These are phyloP conservation scores for Drosophila tripunctata DNA, from an alignment of 2,888 invertebrate genomes.

Conservation along the genomic window DNA sequence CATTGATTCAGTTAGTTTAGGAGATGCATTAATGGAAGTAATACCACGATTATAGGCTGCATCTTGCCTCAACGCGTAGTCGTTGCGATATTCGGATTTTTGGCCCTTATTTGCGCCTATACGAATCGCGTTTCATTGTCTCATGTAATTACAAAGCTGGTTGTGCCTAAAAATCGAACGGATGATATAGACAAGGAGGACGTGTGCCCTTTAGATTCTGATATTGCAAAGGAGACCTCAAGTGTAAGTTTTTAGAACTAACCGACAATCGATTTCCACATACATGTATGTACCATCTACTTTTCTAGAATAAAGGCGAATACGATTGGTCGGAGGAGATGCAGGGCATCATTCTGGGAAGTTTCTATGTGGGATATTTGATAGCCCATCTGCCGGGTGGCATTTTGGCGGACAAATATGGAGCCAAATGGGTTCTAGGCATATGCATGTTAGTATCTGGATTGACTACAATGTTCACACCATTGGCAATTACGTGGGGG, in stretches of 20 bases:
- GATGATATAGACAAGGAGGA: rapidly evolving
- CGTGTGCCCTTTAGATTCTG: conserved; percentile 16
- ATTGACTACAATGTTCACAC: conserved; percentile 17
- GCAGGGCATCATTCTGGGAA: conserved; percentile 89
- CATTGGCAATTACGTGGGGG: conserved; percentile 4
- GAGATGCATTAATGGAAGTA: not conserved
- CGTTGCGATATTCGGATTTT: conserved; percentile 87
- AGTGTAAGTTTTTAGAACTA: not conserved
- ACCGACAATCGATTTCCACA: not conserved
- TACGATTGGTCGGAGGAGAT: conserved; percentile 88
- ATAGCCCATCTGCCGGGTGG: conserved; percentile 92
- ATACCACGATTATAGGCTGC: conserved; percentile 84
- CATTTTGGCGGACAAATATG: conserved; percentile 90
- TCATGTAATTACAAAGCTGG: conserved; percentile 87
- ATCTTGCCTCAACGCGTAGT: conserved; percentile 88
- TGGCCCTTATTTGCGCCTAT: conserved; percentile 88
- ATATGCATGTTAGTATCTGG: conserved; percentile 91
- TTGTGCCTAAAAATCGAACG: conserved; percentile 23
- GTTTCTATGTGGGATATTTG: conserved; percentile 93
- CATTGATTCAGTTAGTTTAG: not conserved
- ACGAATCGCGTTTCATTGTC: conserved; percentile 89
- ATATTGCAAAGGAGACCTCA: rapidly evolving
- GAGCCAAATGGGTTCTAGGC: conserved; percentile 92
- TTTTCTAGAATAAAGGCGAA: conserved; percentile 68
- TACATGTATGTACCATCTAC: not conserved